These are phyloP conservation scores for Oreohelix idahoensis DNA, from an alignment of 1,140 invertebrate genomes.

Conservation along the genomic window DNA sequence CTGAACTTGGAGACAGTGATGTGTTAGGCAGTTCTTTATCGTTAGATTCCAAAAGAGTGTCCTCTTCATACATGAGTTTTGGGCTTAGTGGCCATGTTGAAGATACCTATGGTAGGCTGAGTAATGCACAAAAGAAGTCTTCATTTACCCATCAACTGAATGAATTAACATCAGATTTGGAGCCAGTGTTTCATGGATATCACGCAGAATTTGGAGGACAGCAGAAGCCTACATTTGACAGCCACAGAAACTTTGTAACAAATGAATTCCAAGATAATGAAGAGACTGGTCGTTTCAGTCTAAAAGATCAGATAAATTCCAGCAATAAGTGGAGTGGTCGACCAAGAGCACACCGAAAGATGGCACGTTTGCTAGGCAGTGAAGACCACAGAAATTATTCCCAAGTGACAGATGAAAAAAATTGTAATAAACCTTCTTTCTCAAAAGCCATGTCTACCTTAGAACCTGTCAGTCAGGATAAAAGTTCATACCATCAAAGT, in stretches of 20 bases:
- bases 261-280: slow-evolving; percentile 1
- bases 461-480: not conserved
- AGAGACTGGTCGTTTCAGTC: not conserved
- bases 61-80: slow-evolving; percentile 4
- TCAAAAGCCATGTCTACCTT: not conserved
- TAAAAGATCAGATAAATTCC: not conserved
- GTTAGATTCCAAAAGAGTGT: slow-evolving; percentile 5
- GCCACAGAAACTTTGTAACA: not conserved
- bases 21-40: not conserved
- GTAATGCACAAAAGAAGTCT: slow-evolving; percentile 15
- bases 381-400: slow-evolving; percentile 2
- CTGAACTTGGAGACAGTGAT: slow-evolving; percentile 1
- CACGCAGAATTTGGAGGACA: slow-evolving; percentile 18
- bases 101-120: not conserved
- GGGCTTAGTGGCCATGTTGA: not conserved
- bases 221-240: not conserved
- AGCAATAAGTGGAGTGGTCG: slow-evolving; percentile 26
- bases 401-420: not conserved
- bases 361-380: slow-evolving; percentile 29
- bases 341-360: slow-evolving; percentile 32
- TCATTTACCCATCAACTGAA: not conserved
- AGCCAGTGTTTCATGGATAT: slow-evolving; percentile 25
- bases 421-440: not conserved
- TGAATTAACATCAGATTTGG: slow-evolving; percentile 18
- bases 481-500: not conserved